Evolutionary conservation across 2,113 vertebrate genomes (phyloP).

Genomic region (Eclectus roratus): DNA sequence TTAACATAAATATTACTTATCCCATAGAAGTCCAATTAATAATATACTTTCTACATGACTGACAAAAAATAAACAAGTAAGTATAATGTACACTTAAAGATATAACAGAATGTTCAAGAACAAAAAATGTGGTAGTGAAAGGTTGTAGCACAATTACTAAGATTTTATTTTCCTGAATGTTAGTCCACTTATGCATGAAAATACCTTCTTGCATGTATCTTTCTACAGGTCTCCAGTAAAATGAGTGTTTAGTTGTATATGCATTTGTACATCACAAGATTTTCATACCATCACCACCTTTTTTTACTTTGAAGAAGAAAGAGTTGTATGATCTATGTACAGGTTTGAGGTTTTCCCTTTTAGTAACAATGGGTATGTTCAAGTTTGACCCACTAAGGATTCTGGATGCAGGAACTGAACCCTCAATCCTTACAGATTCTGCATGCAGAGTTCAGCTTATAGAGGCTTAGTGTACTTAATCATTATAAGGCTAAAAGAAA

Average conservation of each 20-base stretch:
- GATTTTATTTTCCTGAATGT: not conserved
- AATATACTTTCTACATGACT: not conserved
- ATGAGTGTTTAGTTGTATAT: accelerated
- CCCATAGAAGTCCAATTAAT: not conserved
- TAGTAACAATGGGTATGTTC: not conserved
- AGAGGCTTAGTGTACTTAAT: not conserved
- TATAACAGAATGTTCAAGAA: not conserved
- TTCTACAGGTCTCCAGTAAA: not conserved
- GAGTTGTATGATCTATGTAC: not conserved
- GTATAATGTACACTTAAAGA: not conserved
- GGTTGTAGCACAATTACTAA: not conserved
- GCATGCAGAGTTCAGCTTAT: not conserved
- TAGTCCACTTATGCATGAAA: not conserved
- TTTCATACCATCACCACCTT: accelerated
- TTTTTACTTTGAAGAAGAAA: not conserved
- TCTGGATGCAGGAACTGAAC: not conserved
- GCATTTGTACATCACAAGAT: not conserved
- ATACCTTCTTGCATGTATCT: not conserved
- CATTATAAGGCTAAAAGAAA: not conserved
- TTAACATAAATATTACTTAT: not conserved
- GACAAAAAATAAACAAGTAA: not conserved
- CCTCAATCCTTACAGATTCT: not conserved
- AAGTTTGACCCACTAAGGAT: not conserved
- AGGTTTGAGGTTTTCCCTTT: not conserved
- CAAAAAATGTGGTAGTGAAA: not conserved